These are phyloP conservation scores for Aricia agestis DNA, from an alignment of 1,140 invertebrate genomes.

Conservation along the genomic window DNA sequence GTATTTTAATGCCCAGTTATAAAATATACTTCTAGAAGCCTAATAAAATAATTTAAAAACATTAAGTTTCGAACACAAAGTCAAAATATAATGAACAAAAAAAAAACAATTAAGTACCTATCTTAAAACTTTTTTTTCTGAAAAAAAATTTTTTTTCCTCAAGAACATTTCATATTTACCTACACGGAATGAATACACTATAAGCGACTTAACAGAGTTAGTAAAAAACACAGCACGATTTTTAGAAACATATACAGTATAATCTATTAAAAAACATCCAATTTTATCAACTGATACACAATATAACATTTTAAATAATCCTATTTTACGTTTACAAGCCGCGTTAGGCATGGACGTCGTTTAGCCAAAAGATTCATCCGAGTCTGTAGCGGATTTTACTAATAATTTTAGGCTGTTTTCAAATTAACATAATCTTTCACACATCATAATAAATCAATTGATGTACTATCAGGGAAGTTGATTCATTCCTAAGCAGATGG, in stretches of 20 bases:
- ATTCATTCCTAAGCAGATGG: too few species aligned
- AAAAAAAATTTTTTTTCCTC: neutral
- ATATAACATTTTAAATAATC: neutral
- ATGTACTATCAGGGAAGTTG: too few species aligned
- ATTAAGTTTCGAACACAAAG: neutral
- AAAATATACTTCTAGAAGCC: neutral
- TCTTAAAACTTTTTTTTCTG: neutral
- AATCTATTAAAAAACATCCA: neutral
- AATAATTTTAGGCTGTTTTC: neutral
- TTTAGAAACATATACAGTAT: neutral
- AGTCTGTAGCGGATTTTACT: neutral
- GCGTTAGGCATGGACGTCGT: neutral
- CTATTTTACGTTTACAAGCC: neutral
- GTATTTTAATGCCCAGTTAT: neutral
- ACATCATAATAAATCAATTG: too few species aligned
- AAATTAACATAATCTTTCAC: neutral
- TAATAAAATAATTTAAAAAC: neutral
- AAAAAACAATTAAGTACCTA: neutral
- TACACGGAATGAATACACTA: conserved; percentile 33
- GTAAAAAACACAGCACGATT: neutral
- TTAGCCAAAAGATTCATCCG: neutral
- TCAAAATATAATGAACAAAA: too few species aligned
- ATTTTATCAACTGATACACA: neutral
- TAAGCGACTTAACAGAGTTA: conserved; percentile 26
- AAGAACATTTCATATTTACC: neutral